Conservation (phyloP, 2,888 invertebrate genomes). For the Meiosimyza platycephala region DNA sequence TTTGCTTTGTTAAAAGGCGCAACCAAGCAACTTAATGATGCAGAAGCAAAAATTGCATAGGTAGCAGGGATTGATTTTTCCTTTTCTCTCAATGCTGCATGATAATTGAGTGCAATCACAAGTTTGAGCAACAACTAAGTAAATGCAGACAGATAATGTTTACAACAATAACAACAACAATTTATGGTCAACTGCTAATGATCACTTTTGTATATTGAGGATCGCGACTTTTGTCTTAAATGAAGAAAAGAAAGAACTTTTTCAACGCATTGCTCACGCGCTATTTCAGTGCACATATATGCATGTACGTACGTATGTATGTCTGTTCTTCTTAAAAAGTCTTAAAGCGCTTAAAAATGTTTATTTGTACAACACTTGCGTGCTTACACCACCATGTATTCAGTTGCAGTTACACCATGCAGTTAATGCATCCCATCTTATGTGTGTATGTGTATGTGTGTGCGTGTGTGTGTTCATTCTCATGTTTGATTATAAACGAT, state of each 20-base stretch:
- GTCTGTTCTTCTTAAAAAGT: neutral
- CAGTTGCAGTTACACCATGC: no score
- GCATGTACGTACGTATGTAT: neutral
- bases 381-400: neutral
- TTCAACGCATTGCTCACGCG: neutral
- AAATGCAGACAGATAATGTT: constrained; percentile 13
- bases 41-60: neutral
- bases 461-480: neutral
- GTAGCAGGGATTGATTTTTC: no score
- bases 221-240: neutral
- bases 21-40: constrained; percentile 14
- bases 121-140: constrained; percentile 14
- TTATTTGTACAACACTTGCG: constrained; percentile 34
- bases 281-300: neutral
- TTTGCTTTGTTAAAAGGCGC: constrained; percentile 50
- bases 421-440: no score
- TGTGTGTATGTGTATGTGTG: neutral
- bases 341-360: neutral
- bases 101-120: constrained; percentile 29
- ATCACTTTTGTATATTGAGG: constrained; percentile 35
- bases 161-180: constrained; percentile 15
- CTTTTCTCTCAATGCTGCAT: neutral
- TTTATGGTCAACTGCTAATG: constrained; percentile 54
- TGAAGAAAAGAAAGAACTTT: neutral
- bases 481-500: constrained; percentile 1